Percentiles rank a stretch among this genome's conserved stretches.
Evolutionary conservation across 2,888 invertebrate genomes (phyloP).

Genomic region (Corythucha ciliata): DNA sequence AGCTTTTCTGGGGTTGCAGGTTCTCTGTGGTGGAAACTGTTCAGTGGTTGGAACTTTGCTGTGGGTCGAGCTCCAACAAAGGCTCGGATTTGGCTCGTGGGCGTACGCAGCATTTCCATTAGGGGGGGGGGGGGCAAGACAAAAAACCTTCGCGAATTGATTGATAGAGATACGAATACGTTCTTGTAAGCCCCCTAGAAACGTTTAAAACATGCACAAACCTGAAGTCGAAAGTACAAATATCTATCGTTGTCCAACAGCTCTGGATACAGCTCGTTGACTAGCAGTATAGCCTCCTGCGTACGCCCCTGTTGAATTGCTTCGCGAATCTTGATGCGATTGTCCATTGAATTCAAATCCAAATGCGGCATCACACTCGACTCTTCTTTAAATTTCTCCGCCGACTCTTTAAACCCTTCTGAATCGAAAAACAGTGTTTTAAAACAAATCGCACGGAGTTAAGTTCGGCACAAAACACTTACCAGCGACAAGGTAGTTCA

Average conservation of each 20-base stretch:
- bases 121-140: too few relatives aligned
- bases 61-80: too few relatives aligned
- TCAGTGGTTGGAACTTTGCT: too few relatives aligned
- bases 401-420: constrained; percentile 95
- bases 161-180: too few relatives aligned
- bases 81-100: too few relatives aligned
- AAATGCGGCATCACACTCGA: constrained; percentile 73
- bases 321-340: constrained; percentile 83
- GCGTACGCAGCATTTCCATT: too few relatives aligned
- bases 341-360: constrained; percentile 77
- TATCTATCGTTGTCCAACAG: constrained; percentile 89
- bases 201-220: constrained; percentile 39
- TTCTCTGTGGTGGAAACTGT: too few relatives aligned
- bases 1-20: too few relatives aligned
- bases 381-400: constrained; percentile 91
- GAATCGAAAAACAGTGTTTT: constrained; percentile 31
- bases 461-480: constrained; percentile 34
- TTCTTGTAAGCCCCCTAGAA: too few relatives aligned
- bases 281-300: constrained; percentile 84
- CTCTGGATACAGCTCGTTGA: constrained; percentile 90
- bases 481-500: constrained; percentile 98
- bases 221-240: constrained; percentile 89
- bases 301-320: constrained; percentile 88
- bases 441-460: neutral
- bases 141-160: too few relatives aligned